Evolutionary conservation across 2,797 vertebrate species (phyloP).

Genomic region (Chrysolophus pictus): DNA sequence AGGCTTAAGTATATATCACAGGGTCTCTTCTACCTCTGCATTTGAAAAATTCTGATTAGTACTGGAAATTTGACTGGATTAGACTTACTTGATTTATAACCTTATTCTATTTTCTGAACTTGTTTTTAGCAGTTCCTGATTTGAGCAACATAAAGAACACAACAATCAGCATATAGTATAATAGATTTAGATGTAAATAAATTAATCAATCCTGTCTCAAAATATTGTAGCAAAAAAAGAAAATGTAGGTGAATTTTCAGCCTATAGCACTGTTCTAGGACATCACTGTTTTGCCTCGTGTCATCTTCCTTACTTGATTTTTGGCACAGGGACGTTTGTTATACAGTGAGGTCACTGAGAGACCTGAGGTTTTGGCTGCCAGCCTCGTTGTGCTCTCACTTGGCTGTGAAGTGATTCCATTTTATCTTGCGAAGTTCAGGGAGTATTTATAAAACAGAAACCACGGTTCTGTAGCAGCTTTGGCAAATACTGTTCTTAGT

Average conservation of each 20-base stretch:
- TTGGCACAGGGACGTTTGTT: not conserved
- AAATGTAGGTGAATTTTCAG: not conserved
- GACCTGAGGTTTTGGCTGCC: not conserved
- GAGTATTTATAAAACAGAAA: not conserved
- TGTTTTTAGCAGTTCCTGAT: not conserved
- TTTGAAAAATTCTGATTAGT: not conserved
- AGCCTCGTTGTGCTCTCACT: not conserved
- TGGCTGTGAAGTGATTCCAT: not conserved
- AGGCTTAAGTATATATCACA: not conserved
- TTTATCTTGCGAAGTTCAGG: not conserved
- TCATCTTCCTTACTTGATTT: not conserved
- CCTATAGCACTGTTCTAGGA: not conserved
- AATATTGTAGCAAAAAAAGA: not conserved
- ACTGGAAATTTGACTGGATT: not conserved
- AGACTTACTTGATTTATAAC: not conserved
- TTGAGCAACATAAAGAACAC: not conserved
- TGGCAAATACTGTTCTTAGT: not conserved
- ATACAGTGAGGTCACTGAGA: not conserved
- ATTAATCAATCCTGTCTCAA: not conserved
- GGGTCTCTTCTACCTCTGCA: not conserved
- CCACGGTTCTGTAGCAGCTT: not conserved
- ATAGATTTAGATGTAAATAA: not conserved
- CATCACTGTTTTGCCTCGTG: not conserved
- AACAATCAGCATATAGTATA: rapidly evolving
- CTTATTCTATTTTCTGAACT: not conserved